A percentile compares a stretch with the other conserved stretches of the same genome.
phyloP scores from a whole-genome alignment of 1,140 invertebrate species.

The Apis mellifera region Amel_HAv3.1 CM009933.2:10213001-10213500 shows the following conservation, averaged over 20 bases:
- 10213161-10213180: constrained; percentile 94
- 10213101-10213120: constrained; percentile 92
- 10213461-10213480: constrained; percentile 88
- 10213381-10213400: constrained; percentile 97
- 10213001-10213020: constrained; percentile 89
- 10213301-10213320: constrained; percentile 96
- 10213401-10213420: constrained; percentile 94
- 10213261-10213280: constrained; percentile 94
- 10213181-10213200: constrained; percentile 98
- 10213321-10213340: constrained; percentile 95
- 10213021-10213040: constrained; percentile 94
- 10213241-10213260: constrained; percentile 97
- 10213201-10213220: constrained; percentile 96
- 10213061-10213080: constrained; percentile 97
- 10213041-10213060: constrained; percentile 96
- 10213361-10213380: constrained; percentile 98
- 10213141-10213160: constrained; percentile 93
- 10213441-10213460: constrained; percentile 94
- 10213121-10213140: constrained; percentile 97
- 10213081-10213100: constrained; percentile 95
- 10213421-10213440: constrained; percentile 98
- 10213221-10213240: constrained; percentile 96
- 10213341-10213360: constrained; percentile 99
- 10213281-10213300: constrained; percentile 94
- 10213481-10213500: constrained; percentile 94